Conservation (phyloP, 2,113 vertebrate species). For the Nibea coibor region DNA sequence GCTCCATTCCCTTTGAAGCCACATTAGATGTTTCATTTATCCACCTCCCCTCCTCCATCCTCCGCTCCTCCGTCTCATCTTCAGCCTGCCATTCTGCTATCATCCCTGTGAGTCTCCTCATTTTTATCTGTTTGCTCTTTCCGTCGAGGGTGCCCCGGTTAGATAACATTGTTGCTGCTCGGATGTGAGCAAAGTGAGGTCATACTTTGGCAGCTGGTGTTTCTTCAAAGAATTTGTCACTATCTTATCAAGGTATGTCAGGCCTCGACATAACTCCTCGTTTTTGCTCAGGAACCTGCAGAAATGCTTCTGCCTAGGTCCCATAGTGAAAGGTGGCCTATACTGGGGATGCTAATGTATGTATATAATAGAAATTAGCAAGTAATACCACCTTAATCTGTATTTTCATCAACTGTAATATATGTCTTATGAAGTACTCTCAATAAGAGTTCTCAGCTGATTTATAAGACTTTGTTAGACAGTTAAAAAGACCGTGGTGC, state of each 20-base stretch:
- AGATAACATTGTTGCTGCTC: slow-evolving; percentile 44
- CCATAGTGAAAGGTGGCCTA: background rate
- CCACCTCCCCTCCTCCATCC: slow-evolving; percentile 1
- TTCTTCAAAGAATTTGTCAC: slow-evolving; percentile 46
- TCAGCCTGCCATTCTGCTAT: slow-evolving; percentile 42
- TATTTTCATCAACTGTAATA: slow-evolving; percentile 16
- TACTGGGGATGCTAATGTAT: background rate
- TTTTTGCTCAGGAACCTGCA: slow-evolving; percentile 8
- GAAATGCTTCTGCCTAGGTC: slow-evolving; percentile 2
- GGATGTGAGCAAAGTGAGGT: slow-evolving; percentile 39
- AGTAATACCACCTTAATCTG: background rate
- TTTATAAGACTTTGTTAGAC: slow-evolving; percentile 21
- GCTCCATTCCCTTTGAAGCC: slow-evolving; percentile 69
- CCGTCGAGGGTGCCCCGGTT: slow-evolving; percentile 19
- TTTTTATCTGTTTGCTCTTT: slow-evolving; percentile 67
- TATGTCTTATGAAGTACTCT: slow-evolving; percentile 30
- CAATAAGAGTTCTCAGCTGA: background rate
- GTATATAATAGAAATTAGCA: background rate
- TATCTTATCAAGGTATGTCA: slow-evolving; percentile 36
- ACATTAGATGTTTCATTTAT: slow-evolving; percentile 59
- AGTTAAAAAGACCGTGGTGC: background rate
- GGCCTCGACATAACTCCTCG: background rate
- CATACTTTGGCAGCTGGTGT: slow-evolving; percentile 22
- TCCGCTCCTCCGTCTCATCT: slow-evolving; percentile 41
- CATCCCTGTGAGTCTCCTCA: slow-evolving; percentile 37